Evolutionary conservation across 1,140 invertebrate genomes (phyloP), one percentile per base, ranked within the genome.

Genomic region (Marisa cornuarietis): DNA sequence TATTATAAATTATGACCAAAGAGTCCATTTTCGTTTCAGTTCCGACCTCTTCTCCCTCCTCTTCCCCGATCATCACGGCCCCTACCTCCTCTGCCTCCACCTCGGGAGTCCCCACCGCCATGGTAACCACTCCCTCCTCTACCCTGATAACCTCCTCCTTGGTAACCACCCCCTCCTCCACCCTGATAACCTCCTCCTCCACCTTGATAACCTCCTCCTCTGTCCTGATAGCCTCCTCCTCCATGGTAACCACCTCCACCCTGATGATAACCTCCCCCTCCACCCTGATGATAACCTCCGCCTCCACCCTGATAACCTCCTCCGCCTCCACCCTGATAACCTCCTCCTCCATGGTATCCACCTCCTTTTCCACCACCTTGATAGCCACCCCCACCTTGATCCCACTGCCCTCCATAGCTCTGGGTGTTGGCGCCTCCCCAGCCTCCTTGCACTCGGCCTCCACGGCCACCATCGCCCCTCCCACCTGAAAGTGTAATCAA

Each of bases 101-200:
- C 71, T 14, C 79, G n/a, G n/a, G n/a, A n/a, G n/a, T n/a, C 77
- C 14, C 83, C 83, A 49, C 82, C 81, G 68, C 76, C 66, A 58
- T 78, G 42, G 51, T 74, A 61, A 9, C 68, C 63, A 52, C 73
- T 69, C 72, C 69, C 80, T 26, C 78, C 77, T 58, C 71, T 76
- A n/a, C 65, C 61, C 9, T 69, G 42, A 31, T 51, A 26, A 52
- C 42, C 71, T 75, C 71, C 78, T 14, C 90, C 90, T 88, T n/a
- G n/a, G n/a, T n/a, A n/a, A 71, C 81, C 83, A 65, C 86, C 86
- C 83, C 90, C 87, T 82, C 90, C 90, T 88, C 90, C 77, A 16
- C 81, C 76, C n/a, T 79, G 71, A 58, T 82, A 76, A 24, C 71
- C 31, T 61, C 82, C 31, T 61, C 82, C 72, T 61, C 81, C 73